Conservation (phyloP, 2,888 invertebrate genomes). For the Aleiodes leptofemur region DNA sequence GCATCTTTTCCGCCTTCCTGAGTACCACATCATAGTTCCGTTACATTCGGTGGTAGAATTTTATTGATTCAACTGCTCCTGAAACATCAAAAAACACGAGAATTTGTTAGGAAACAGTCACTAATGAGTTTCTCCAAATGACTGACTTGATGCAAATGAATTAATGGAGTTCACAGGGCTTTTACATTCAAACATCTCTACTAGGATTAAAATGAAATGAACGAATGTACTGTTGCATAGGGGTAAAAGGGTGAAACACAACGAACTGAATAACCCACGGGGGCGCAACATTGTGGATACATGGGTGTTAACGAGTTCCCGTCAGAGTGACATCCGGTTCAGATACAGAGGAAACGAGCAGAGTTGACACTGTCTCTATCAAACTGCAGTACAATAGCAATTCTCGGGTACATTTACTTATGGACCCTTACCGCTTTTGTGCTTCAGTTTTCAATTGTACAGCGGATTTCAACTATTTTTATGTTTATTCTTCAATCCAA, state of each 20-base stretch:
- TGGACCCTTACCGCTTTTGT: slow-evolving; percentile 31
- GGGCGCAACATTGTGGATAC: slow-evolving; percentile 53
- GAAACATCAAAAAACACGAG: slow-evolving; percentile 51
- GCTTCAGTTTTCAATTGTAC: slow-evolving; percentile 6
- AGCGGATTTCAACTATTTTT: slow-evolving; percentile 27
- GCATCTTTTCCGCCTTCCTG: slow-evolving; percentile 52
- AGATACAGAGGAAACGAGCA: slow-evolving; percentile 37
- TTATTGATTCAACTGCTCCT: slow-evolving; percentile 51
- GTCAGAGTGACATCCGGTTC: slow-evolving; percentile 58
- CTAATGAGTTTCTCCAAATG: too few species aligned
- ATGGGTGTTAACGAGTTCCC: slow-evolving; percentile 58
- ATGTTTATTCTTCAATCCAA: slow-evolving; percentile 13
- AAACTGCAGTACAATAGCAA: background rate
- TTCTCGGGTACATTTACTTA: background rate
- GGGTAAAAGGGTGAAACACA: slow-evolving; percentile 26
- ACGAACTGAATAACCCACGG: slow-evolving; percentile 56
- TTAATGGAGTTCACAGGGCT: too few species aligned
- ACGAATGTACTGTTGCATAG: slow-evolving; percentile 16
- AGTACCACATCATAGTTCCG: slow-evolving; percentile 65
- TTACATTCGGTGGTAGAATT: slow-evolving; percentile 59
- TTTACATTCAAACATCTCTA: slow-evolving; percentile 3
- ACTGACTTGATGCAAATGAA: too few species aligned
- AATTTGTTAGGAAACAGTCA: slow-evolving; percentile 29
- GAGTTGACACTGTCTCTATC: slow-evolving; percentile 21
- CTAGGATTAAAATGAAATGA: slow-evolving; percentile 12